Conservation (phyloP, 2,797 vertebrate species). For the Spinibarbus caldwelli region DNA sequence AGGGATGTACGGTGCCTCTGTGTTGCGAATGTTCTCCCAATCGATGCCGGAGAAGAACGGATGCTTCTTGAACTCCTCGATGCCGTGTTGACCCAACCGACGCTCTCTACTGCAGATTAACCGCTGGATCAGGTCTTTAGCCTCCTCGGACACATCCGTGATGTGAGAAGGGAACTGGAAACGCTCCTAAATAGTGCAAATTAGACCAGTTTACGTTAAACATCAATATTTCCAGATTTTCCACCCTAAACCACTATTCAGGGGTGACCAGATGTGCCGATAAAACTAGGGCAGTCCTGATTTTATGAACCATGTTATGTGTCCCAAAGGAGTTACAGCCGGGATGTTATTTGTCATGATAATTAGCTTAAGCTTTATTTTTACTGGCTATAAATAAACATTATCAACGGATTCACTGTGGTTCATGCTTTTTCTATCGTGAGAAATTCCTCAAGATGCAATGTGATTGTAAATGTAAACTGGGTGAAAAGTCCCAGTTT, state of each 20-base stretch:
- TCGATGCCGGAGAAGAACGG: constrained; percentile 90
- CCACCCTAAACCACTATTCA: background rate
- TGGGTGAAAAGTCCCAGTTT: no score
- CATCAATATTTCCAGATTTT: background rate
- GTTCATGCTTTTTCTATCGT: background rate
- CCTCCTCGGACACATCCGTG: constrained; percentile 90
- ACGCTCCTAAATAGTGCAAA: constrained; percentile 80
- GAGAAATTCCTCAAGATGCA: background rate
- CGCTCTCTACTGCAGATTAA: constrained; percentile 91
- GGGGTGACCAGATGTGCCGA: background rate
- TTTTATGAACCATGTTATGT: background rate
- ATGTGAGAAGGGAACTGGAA: constrained; percentile 95
- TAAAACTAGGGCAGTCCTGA: background rate
- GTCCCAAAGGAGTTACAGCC: background rate
- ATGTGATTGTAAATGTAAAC: background rate
- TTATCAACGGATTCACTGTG: background rate
- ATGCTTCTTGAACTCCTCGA: constrained; percentile 92
- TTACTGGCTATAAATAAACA: background rate
- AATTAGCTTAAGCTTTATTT: background rate
- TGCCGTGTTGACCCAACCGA: constrained; percentile 90
- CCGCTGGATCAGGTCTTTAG: constrained; percentile 93
- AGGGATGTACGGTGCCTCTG: constrained; percentile 94
- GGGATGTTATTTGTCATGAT: background rate
- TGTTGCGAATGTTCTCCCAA: constrained; percentile 92
- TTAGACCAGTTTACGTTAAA: background rate